A percentile compares a stretch with the other conserved stretches of the same genome.
Evolutionary conservation across 1,140 invertebrate species (phyloP).

Genomic region (Saxidomus purpurata): DNA sequence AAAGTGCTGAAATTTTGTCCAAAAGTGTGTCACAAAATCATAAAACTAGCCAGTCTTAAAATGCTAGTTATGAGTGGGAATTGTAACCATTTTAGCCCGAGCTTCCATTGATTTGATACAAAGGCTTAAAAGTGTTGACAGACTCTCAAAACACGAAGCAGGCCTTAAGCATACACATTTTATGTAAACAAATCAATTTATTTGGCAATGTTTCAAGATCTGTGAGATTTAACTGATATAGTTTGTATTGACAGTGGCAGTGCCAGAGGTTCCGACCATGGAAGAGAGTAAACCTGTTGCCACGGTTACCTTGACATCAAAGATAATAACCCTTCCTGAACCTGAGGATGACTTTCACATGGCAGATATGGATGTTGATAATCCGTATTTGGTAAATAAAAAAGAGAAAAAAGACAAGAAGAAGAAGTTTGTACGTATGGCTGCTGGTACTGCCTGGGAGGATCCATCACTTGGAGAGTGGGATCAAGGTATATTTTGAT

Average conservation of each 20-base stretch:
- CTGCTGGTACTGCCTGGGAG: conserved; percentile 98
- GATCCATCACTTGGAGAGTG: conserved; percentile 96
- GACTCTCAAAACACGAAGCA: no score
- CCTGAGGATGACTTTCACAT: conserved; percentile 48
- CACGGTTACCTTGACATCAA: conserved; percentile 18
- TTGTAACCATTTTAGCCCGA: no score
- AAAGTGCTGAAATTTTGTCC: no score
- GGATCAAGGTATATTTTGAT: conserved; percentile 91
- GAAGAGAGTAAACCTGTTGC: conserved; percentile 13
- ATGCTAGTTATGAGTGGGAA: no score
- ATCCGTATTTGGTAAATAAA: conserved; percentile 62
- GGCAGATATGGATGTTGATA: conserved; percentile 55
- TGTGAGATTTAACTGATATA: no score
- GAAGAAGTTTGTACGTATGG: conserved; percentile 94
- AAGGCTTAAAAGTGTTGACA: no score
- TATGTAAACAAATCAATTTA: no score
- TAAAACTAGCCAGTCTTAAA: no score
- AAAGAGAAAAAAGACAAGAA: conserved; percentile 89
- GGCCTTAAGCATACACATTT: no score
- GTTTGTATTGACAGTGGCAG: neutral
- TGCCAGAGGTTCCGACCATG: neutral
- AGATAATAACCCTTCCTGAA: neutral
- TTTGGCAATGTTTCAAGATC: no score
- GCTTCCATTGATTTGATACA: no score
- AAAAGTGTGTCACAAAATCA: no score